phyloP scores from a whole-genome alignment of 1,140 invertebrate genomes.

The Habropoda laboriosa region DNA sequence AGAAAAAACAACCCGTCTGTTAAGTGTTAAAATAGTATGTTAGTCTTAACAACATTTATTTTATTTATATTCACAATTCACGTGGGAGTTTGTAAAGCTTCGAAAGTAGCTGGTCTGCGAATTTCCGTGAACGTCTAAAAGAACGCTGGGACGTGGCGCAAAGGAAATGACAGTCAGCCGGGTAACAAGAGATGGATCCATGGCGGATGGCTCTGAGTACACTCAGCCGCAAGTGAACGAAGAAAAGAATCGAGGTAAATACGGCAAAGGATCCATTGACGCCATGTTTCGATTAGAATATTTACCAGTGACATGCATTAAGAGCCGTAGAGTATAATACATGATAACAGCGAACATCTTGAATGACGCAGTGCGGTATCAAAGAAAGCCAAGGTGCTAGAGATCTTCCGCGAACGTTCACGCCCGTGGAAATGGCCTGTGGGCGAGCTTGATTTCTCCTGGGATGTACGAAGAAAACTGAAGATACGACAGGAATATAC shows the following conservation, averaged over 20 bases:
- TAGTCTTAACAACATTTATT: too few relatives aligned
- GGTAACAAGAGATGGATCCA: not conserved
- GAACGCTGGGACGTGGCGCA: not conserved
- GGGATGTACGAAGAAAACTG: constrained; percentile 57
- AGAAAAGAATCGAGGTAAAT: not conserved
- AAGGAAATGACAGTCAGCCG: not conserved
- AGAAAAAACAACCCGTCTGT: too few relatives aligned
- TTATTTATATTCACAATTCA: too few relatives aligned
- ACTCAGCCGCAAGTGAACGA: not conserved
- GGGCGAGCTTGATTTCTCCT: constrained; percentile 74
- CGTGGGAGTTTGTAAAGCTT: too few relatives aligned
- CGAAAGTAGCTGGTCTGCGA: not conserved
- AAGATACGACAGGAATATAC: constrained; percentile 40
- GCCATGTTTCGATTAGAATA: constrained; percentile 39
- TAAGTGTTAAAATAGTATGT: too few relatives aligned
- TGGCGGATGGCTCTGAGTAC: not conserved
- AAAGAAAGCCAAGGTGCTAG: constrained; percentile 67
- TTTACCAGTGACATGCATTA: constrained; percentile 36
- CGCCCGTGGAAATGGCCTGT: constrained; percentile 59
- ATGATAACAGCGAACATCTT: constrained; percentile 32
- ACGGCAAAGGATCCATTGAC: not conserved
- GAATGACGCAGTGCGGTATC: constrained; percentile 64
- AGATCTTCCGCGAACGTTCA: constrained; percentile 61
- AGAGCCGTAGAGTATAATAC: not conserved
- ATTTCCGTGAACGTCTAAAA: not conserved